phyloP scores from a whole-genome alignment of 2,113 vertebrate genomes.

The Rhinichthys klamathensis region DNA sequence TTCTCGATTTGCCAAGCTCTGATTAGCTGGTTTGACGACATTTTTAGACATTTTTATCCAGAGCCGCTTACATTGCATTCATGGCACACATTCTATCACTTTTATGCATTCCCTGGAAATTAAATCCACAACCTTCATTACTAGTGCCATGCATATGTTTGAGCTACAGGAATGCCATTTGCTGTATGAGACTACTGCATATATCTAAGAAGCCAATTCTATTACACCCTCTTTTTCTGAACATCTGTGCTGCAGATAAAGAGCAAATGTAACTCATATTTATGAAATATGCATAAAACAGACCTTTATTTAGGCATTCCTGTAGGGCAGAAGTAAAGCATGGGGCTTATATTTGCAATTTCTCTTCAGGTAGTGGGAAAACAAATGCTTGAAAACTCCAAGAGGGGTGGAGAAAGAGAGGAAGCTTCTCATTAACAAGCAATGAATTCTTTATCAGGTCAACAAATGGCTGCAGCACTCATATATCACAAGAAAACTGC shows the following conservation, averaged over 20 bases:
- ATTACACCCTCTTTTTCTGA: background rate
- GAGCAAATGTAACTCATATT: background rate
- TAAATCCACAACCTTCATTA: background rate
- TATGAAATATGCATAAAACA: conserved; percentile 9
- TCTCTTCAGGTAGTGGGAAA: background rate
- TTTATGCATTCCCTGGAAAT: background rate
- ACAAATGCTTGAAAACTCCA: conserved; percentile 32
- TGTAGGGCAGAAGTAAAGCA: background rate
- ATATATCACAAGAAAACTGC: conserved; percentile 62
- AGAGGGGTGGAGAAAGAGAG: conserved; percentile 67
- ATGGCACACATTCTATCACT: background rate
- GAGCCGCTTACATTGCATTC: background rate
- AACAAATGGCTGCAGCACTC: conserved; percentile 71
- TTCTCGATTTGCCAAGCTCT: background rate
- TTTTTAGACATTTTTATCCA: background rate
- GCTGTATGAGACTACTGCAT: background rate
- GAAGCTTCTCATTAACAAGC: conserved; percentile 73
- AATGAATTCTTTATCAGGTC: conserved; percentile 79
- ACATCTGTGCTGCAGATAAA: background rate
- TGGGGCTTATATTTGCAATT: background rate
- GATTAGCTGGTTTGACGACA: background rate
- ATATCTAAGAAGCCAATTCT: background rate
- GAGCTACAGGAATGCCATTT: background rate
- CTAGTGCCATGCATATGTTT: background rate
- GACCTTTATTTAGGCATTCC: background rate